Percentiles rank a stretch among this genome's conserved stretches.
phyloP scores from a whole-genome alignment of 2,113 vertebrate species.

The Corythornis madagascariensis region DNA sequence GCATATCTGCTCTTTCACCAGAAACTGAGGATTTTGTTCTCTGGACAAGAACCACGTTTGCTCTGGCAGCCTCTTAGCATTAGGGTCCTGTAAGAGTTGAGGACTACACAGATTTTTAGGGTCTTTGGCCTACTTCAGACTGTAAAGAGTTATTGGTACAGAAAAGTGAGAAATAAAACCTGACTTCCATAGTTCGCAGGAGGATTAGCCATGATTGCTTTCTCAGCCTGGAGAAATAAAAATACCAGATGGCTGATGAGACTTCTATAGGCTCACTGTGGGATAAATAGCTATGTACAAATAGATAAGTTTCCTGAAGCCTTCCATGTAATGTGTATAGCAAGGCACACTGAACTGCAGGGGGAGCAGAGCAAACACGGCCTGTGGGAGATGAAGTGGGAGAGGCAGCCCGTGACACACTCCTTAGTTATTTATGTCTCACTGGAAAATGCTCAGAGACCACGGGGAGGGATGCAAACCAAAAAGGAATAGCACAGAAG shows the following conservation, averaged over 20 bases:
- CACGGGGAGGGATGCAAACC: neutral
- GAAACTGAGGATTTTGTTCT: conserved; percentile 25
- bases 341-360: neutral
- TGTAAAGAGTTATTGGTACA: conserved; percentile 60
- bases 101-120: conserved; percentile 15
- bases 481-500: neutral
- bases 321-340: conserved; percentile 20
- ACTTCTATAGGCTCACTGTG: conserved; percentile 44
- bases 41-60: conserved; percentile 20
- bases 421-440: conserved; percentile 50
- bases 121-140: conserved; percentile 45
- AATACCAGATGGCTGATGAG: conserved; percentile 70
- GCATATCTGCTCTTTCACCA: conserved; percentile 10
- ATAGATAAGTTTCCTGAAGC: conserved; percentile 52
- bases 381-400: conserved; percentile 45
- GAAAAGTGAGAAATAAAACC: conserved; percentile 61
- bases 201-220: conserved; percentile 68
- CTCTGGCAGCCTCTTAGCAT: neutral
- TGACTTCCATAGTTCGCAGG: conserved; percentile 67
- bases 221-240: conserved; percentile 74
- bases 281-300: conserved; percentile 37
- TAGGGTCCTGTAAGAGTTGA: conserved; percentile 26
- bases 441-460: conserved; percentile 51
- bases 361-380: conserved; percentile 6
- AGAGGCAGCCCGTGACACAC: conserved; percentile 46